phyloP scores from a whole-genome alignment of 2,888 invertebrate genomes.

The Oeneis ivallda region DNA sequence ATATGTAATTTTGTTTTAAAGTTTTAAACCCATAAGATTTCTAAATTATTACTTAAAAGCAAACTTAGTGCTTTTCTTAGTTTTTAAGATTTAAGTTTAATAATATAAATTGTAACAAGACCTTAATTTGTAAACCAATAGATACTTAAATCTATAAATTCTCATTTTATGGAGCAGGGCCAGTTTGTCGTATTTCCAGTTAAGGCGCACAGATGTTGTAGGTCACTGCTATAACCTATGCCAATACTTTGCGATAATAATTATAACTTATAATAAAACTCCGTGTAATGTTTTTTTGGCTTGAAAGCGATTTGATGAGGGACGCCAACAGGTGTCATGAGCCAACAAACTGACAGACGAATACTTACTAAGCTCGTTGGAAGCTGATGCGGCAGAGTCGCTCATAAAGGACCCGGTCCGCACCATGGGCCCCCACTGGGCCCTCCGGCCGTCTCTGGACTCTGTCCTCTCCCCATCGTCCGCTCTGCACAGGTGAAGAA shows the following conservation, averaged over 20 bases:
- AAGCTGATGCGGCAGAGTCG: slow-evolving; percentile 60
- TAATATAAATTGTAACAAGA: background rate
- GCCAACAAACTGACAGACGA: slow-evolving; percentile 51
- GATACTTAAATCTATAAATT: background rate
- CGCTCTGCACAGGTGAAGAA: slow-evolving; percentile 74
- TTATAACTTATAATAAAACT: slow-evolving; percentile 26
- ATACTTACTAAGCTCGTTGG: slow-evolving; percentile 75
- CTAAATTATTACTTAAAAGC: no score
- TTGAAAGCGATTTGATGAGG: slow-evolving; percentile 33
- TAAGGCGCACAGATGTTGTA: slow-evolving; percentile 42
- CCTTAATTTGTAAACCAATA: slow-evolving; percentile 11
- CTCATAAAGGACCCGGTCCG: slow-evolving; percentile 65
- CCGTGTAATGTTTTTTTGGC: slow-evolving; percentile 36
- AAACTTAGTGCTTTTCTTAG: background rate
- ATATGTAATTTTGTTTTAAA: no score
- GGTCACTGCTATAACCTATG: slow-evolving; percentile 31
- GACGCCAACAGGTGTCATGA: slow-evolving; percentile 69
- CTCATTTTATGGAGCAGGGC: slow-evolving; percentile 29
- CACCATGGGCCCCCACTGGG: slow-evolving; percentile 69
- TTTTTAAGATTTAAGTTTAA: background rate
- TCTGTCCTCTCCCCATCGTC: slow-evolving; percentile 77
- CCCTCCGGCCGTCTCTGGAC: slow-evolving; percentile 65
- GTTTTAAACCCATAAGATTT: no score
- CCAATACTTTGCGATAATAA: slow-evolving; percentile 25
- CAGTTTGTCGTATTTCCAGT: slow-evolving; percentile 39